Percentiles rank a stretch among this genome's conserved stretches.
Conservation (phyloP, 2,888 invertebrate genomes). For the Tetheella fluctuosa region DNA sequence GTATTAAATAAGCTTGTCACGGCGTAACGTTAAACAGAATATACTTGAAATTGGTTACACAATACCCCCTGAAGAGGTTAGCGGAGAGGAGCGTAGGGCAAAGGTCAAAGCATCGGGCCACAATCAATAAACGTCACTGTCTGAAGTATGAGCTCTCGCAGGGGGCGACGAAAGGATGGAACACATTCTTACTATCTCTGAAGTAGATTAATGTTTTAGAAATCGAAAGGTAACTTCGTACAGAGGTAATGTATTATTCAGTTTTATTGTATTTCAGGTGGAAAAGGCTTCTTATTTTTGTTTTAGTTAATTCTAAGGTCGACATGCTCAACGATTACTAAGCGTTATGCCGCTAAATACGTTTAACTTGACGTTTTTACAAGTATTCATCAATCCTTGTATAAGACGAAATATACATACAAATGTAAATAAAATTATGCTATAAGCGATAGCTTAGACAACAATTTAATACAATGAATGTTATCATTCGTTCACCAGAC, state of each 20-base stretch:
- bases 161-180: conserved; percentile 9
- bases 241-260: not conserved
- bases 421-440: too few species aligned
- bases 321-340: too few species aligned
- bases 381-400: too few species aligned
- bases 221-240: not conserved
- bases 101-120: conserved; percentile 48
- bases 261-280: not conserved
- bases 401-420: too few species aligned
- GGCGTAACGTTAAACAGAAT: conserved; percentile 1
- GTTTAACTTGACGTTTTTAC: too few species aligned
- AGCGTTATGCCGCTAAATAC: too few species aligned
- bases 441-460: too few species aligned
- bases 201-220: not conserved
- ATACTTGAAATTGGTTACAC: conserved; percentile 28
- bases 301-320: too few species aligned
- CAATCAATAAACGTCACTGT: conserved; percentile 29
- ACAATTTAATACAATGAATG: too few species aligned
- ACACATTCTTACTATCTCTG: not conserved
- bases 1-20: not conserved
- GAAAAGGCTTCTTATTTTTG: too few species aligned
- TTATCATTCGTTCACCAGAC: too few species aligned
- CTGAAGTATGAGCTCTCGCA: conserved; percentile 20
- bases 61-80: conserved; percentile 13
- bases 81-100: conserved; percentile 30